Conservation (phyloP, 2,888 invertebrate species). For the Augochlorella aurata region DNA sequence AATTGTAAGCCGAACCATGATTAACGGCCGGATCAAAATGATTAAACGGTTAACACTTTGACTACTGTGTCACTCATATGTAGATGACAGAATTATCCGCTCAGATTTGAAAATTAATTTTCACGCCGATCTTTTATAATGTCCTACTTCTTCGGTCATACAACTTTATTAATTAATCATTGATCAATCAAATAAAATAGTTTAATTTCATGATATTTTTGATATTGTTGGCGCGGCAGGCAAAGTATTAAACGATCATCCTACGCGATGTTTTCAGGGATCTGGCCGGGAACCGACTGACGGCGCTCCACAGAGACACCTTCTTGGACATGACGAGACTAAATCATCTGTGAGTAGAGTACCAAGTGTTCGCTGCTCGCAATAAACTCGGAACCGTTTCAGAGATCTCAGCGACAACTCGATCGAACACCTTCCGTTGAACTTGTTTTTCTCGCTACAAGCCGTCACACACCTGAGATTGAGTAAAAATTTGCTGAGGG, state of each 20-base stretch:
- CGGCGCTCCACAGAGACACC: slow-evolving; percentile 87
- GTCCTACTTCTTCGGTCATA: too few species aligned
- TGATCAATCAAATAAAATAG: too few species aligned
- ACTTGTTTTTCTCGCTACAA: slow-evolving; percentile 76
- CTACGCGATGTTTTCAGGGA: slow-evolving; percentile 83
- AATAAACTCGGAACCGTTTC: slow-evolving; percentile 43
- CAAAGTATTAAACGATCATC: not conserved
- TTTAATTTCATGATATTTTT: too few species aligned
- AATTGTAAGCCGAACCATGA: slow-evolving; percentile 83
- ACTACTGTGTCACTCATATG: too few species aligned
- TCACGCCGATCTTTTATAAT: too few species aligned
- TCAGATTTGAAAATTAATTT: too few species aligned
- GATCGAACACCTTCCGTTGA: slow-evolving; percentile 77
- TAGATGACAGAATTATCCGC: too few species aligned
- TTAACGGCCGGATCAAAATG: too few species aligned
- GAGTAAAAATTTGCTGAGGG: slow-evolving; percentile 75
- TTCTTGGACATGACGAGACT: slow-evolving; percentile 87
- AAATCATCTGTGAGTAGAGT: slow-evolving; percentile 82
- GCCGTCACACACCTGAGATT: slow-evolving; percentile 74
- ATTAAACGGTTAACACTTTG: not conserved
- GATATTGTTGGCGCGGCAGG: too few species aligned
- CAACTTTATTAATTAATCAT: too few species aligned
- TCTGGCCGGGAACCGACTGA: slow-evolving; percentile 87
- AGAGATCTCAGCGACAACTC: slow-evolving; percentile 78
- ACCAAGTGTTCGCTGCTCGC: not conserved